Base-by-base conservation (phyloP, 2,888 invertebrate genomes). In the Acanthosepion pharaonis region DNA sequence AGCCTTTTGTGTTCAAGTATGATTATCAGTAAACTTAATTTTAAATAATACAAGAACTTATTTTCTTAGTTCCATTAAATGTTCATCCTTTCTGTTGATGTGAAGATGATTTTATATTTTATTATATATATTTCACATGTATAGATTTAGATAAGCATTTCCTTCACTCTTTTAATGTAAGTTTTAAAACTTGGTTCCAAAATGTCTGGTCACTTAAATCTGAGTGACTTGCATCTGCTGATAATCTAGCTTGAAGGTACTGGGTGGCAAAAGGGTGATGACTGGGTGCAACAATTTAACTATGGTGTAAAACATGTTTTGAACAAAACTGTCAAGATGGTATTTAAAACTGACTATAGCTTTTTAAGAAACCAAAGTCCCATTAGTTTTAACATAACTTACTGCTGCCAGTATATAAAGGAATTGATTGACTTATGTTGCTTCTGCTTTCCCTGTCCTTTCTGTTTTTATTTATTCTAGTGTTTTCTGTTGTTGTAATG, bases 181-280 rank as follows among this genome's bases (percentile, higher is more conserved):
- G n/a, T n/a, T 78, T 78, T 78, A n/a, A 78, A 78, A 78, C 11
- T 11, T 78, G 78, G 78, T 78, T 78, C 78, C 78, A 78, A n/a
- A 78, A n/a, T 78, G 78, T 78, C 78, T 78, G n/a, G 78, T 78
- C 78, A 78, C 78, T 78, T 78, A 78, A 78, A 78, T 78, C 78
- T 78, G n/a, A 78, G 78, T 78, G 78, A 78, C 78, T 78, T 78
- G n/a, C n/a, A 78, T 78, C 78, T 78, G n/a, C 78, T 78, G 78
- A 78, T 78, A 78, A 78, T 78, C 78, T 78, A 78, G 78, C 78
- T 78, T n/a, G 78, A 78, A n/a, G 78, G 78, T 78, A 78, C 78
- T n/a, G 78, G 78, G 78, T 78, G 78, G 78, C n/a, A 78, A 15
- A 11, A 78, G n/a, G 78, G n/a, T 78, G 78, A n/a, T 78, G 78